phyloP scores from a whole-genome alignment of 2,797 vertebrate genomes.

The Octomys mimax region DNA sequence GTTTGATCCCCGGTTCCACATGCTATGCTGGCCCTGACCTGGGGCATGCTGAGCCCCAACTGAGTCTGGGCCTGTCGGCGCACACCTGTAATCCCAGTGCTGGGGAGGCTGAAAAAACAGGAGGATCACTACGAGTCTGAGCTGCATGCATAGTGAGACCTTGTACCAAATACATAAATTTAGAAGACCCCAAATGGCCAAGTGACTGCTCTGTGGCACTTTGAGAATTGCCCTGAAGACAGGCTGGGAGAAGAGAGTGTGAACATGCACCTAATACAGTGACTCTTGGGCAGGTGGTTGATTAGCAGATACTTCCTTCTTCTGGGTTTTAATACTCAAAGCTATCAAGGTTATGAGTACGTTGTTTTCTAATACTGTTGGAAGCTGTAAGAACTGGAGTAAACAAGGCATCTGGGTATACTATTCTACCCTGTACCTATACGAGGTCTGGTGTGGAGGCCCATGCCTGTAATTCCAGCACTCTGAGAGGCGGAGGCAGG shows the following conservation, averaged over 20 bases:
- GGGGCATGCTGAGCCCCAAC: too few species aligned
- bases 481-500: not conserved
- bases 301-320: not conserved
- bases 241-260: not conserved
- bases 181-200: accelerated
- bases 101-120: too few species aligned
- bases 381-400: not conserved
- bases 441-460: not conserved
- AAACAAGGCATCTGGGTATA: not conserved
- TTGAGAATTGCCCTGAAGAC: not conserved
- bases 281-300: not conserved
- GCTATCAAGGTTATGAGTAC: too few species aligned
- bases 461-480: not conserved
- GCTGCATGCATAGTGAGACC: too few species aligned
- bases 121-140: too few species aligned
- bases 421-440: not conserved
- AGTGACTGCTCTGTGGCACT: too few species aligned
- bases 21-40: too few species aligned
- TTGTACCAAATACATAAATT: too few species aligned
- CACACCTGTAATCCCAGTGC: too few species aligned
- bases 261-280: not conserved
- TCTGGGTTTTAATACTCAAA: not conserved
- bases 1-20: too few species aligned
- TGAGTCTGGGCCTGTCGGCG: too few species aligned
- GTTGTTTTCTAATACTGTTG: not conserved